Conservation (phyloP, 2,888 invertebrate species). For the Ophioninae sp. region DNA sequence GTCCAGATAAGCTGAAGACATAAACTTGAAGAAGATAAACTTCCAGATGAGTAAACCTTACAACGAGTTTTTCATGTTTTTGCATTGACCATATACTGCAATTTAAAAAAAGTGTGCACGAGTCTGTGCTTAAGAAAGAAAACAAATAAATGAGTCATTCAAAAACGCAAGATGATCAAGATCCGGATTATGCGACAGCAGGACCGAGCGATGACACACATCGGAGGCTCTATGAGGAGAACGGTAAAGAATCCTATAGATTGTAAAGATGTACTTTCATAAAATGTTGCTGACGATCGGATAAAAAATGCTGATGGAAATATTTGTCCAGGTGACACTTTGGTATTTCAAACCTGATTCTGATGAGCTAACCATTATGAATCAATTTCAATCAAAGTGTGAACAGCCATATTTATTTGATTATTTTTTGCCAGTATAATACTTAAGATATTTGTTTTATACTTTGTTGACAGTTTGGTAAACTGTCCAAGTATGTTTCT, state of each 20-base stretch:
- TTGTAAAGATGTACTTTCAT: neutral
- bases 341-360: too few species aligned
- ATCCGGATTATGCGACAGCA: conserved; percentile 77
- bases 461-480: too few species aligned
- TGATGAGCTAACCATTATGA: too few species aligned
- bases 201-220: conserved; percentile 70
- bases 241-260: conserved; percentile 67
- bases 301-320: too few species aligned
- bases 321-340: too few species aligned
- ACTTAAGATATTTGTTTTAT: too few species aligned
- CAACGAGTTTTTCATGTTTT: neutral
- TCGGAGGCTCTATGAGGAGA: conserved; percentile 75
- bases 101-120: neutral
- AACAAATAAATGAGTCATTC: conserved; percentile 68
- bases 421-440: too few species aligned
- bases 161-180: conserved; percentile 71
- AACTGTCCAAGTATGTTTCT: too few species aligned
- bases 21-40: too few species aligned
- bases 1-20: neutral
- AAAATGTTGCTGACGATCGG: neutral
- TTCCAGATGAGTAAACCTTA: neutral
- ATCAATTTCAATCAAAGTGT: too few species aligned
- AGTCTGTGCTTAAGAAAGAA: neutral
- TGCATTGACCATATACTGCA: neutral
- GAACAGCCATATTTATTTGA: too few species aligned